Evolutionary conservation across 2,797 vertebrate genomes (phyloP), one percentile per base, ranked within the genome.

Genomic region (Betta splendens): DNA sequence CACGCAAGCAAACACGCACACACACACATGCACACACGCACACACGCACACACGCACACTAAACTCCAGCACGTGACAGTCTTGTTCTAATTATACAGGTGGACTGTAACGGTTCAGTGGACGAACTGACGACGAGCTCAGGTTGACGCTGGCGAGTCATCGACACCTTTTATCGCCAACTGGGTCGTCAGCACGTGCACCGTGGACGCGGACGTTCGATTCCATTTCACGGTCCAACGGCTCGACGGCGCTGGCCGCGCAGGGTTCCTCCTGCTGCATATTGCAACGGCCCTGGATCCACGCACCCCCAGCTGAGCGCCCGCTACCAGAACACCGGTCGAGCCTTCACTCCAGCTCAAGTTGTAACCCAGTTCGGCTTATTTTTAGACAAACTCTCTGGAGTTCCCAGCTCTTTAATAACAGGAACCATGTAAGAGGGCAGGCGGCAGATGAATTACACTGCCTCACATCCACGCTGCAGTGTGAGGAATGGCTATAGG

Each of bases 211-310:
- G 61, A 69, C 37, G 42, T 64, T 16, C 45, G 83, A 84, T 80
- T 74, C 53, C 28, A 59, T 87, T 86, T 85, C 81, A 82, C 76
- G 78, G 72, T 72, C 64, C 71, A 62, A 72, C 57, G 81, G 62
- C 47, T 70, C 47, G 61, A 76, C 69, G 62, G 67, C 44, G 9
- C 35, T 53, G 59, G 53, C 32, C 64, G 56, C 83, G 75, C 81
- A 71, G 77, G 44, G 83, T 87, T 82, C 87, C 89, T 61, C 61
- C 56, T 44, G 60, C 80, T 91, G 72, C 87, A 90, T 91, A 85
- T 91, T 91, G 80, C 67, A 90, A 78, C 43, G 59, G 53, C 48
- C 31, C 37, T 18, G 50, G 43, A 55, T 69, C 38, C 48, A 67
- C 38, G 29, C 37, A 53, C 54, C 64, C 50, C 31, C 23, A 20